These are phyloP conservation scores for Aproaerema taeniolella DNA, from an alignment of 2,888 invertebrate species.

Conservation along the genomic window DNA sequence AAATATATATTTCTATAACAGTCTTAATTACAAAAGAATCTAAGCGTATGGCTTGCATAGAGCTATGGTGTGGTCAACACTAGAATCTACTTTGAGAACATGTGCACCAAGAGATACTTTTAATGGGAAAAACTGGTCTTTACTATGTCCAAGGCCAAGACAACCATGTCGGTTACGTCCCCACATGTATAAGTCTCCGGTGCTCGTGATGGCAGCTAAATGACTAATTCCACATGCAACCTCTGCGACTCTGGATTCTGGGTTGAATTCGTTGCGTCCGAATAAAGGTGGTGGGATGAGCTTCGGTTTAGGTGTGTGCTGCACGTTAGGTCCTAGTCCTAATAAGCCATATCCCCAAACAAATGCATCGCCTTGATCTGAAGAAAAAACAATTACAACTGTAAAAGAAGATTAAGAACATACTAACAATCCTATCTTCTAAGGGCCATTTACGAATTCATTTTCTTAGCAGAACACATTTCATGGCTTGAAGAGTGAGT, in stretches of 20 bases:
- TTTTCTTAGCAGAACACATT: too few relatives aligned
- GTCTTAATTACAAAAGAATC: conserved; percentile 24
- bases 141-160: conserved; percentile 87
- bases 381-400: conserved; percentile 25
- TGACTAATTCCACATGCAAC: conserved; percentile 84
- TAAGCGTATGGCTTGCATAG: conserved; percentile 85
- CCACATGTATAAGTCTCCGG: conserved; percentile 94
- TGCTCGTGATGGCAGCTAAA: conserved; percentile 88
- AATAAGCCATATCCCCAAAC: conserved; percentile 97
- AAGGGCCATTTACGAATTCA: too few relatives aligned
- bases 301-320: conserved; percentile 81
- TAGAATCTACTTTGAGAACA: conserved; percentile 85
- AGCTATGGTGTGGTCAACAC: conserved; percentile 91
- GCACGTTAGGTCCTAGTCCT: conserved; percentile 90
- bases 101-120: conserved; percentile 88
- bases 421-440: too few relatives aligned
- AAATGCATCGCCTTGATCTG: conserved; percentile 89
- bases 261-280: conserved; percentile 89
- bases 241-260: conserved; percentile 79
- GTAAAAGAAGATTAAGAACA: too few relatives aligned
- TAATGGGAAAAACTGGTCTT: conserved; percentile 93
- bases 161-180: conserved; percentile 91
- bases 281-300: conserved; percentile 88
- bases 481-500: too few relatives aligned
- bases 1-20: conserved; percentile 29